These are phyloP conservation scores for Bubalus kerabau DNA, from an alignment of 2,113 vertebrate species.

Conservation along the genomic window DNA sequence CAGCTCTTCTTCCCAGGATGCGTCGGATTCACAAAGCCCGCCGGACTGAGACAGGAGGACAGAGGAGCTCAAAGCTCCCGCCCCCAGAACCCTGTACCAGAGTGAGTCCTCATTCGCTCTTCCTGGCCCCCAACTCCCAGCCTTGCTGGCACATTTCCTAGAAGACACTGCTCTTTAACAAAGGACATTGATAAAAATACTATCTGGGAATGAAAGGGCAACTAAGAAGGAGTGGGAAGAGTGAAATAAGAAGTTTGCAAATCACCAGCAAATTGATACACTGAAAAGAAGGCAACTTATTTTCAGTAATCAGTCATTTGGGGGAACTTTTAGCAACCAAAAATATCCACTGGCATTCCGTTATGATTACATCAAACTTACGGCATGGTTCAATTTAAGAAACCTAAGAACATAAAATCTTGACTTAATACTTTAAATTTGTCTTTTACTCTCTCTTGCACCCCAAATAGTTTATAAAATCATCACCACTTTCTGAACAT, in stretches of 20 bases:
- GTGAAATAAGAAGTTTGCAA: background rate
- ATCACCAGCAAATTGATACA: background rate
- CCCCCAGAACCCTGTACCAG: background rate
- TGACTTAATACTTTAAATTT: background rate
- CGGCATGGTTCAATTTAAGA: background rate
- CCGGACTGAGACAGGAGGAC: too few relatives aligned
- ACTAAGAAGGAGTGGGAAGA: background rate
- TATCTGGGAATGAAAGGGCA: background rate
- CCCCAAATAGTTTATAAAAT: background rate
- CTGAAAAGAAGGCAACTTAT: background rate
- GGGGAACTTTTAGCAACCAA: background rate
- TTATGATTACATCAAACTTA: background rate
- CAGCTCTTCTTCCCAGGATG: background rate
- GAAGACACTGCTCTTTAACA: background rate
- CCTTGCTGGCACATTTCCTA: background rate
- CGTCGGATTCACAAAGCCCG: rapidly evolving
- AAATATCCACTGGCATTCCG: background rate
- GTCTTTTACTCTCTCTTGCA: background rate
- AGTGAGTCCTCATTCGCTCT: background rate
- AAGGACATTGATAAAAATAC: background rate
- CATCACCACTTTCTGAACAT: background rate
- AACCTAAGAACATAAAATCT: background rate
- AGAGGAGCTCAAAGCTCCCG: background rate
- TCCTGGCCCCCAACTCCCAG: background rate
- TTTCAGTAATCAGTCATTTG: background rate